phyloP scores from a whole-genome alignment of 2,888 invertebrate genomes.

The Pterostichus madidus region DNA sequence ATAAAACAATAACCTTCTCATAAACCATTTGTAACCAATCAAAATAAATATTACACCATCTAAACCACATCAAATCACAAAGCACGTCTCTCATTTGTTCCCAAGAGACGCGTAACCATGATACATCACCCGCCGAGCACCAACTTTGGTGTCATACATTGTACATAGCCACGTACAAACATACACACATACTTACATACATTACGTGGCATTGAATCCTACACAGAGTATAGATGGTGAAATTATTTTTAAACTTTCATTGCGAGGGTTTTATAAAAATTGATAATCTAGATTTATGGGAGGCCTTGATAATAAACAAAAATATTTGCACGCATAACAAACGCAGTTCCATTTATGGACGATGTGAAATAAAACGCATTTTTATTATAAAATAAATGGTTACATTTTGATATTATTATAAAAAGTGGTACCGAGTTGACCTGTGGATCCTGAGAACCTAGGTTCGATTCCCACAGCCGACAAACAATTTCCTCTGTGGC shows the following conservation, averaged over 20 bases:
- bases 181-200: background rate
- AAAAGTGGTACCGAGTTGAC: too few species aligned
- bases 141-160: background rate
- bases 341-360: background rate
- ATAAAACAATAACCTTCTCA: background rate
- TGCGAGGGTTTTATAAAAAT: slow-evolving; percentile 21
- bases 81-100: slow-evolving; percentile 34
- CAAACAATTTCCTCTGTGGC: too few species aligned
- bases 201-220: background rate
- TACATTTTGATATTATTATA: too few species aligned
- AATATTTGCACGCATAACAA: slow-evolving; percentile 15
- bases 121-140: background rate
- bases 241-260: slow-evolving; percentile 2
- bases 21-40: slow-evolving; percentile 22
- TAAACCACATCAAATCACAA: slow-evolving; percentile 3
- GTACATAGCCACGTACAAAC: background rate
- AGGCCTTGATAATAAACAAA: slow-evolving; percentile 15
- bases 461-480: too few species aligned
- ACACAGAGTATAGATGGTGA: background rate
- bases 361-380: slow-evolving; percentile 5
- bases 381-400: background rate
- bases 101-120: background rate
- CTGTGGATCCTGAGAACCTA: too few species aligned
- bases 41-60: slow-evolving; percentile 14
- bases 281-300: slow-evolving; percentile 12